A percentile compares a stretch with the other conserved stretches of the same genome.
Conservation (phyloP, 2,797 vertebrate genomes). For the Fundulus diaphanus region DNA sequence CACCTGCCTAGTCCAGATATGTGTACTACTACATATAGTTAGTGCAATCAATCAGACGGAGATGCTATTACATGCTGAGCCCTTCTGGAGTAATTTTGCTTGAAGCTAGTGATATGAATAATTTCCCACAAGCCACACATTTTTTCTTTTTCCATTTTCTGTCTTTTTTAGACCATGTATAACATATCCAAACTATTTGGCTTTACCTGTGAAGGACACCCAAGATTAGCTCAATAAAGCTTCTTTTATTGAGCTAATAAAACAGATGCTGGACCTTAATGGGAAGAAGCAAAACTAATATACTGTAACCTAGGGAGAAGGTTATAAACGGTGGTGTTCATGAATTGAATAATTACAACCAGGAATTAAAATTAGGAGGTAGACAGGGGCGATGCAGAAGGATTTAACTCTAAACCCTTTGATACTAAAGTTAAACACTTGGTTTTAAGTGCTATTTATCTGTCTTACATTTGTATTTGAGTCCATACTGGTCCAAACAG, state of each 20-base stretch:
- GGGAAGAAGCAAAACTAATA: constrained; percentile 26
- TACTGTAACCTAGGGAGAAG: background rate
- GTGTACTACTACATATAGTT: background rate
- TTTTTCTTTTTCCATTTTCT: background rate
- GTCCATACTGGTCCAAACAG: background rate
- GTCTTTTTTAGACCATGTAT: background rate
- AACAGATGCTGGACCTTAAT: constrained; percentile 29
- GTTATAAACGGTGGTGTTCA: background rate
- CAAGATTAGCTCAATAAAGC: constrained; percentile 28
- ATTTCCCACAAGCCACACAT: background rate
- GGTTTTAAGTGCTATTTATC: background rate
- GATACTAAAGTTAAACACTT: background rate
- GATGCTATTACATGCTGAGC: background rate
- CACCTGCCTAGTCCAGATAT: background rate
- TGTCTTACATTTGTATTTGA: constrained; percentile 2
- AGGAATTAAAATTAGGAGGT: background rate
- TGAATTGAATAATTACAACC: background rate
- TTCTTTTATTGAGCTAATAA: constrained; percentile 25
- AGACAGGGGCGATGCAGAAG: background rate
- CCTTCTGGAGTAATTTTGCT: background rate
- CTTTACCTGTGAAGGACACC: constrained; percentile 10
- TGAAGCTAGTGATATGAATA: background rate
- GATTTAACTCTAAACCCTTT: background rate
- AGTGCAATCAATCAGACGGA: background rate
- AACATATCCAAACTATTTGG: background rate